phyloP scores from a whole-genome alignment of 1,140 invertebrate species.

The Tetramorium simillimum region DNA sequence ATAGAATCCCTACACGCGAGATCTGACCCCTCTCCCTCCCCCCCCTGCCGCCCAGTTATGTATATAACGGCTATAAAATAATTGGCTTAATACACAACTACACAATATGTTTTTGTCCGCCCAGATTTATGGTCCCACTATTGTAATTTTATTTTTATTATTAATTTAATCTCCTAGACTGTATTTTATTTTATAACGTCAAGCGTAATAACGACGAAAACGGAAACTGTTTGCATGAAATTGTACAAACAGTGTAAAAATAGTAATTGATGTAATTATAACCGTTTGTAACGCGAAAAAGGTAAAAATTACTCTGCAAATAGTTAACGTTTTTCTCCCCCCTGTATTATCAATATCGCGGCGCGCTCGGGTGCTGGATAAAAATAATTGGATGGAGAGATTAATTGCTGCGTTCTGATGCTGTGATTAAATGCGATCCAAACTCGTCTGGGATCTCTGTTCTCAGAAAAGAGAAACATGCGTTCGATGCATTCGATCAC shows the following conservation, averaged over 20 bases:
- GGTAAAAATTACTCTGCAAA: background rate
- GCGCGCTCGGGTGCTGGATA: background rate
- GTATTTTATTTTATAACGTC: slow-evolving; percentile 12
- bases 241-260: slow-evolving; percentile 4
- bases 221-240: background rate
- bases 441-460: background rate
- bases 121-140: slow-evolving; percentile 31
- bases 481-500: slow-evolving; percentile 42
- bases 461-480: background rate
- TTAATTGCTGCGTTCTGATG: background rate
- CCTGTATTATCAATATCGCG: background rate
- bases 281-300: slow-evolving; percentile 8
- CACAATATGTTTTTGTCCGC: slow-evolving; percentile 37
- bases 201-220: slow-evolving; percentile 1
- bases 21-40: background rate
- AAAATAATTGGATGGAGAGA: slow-evolving; percentile 2
- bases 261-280: slow-evolving; percentile 18
- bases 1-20: background rate
- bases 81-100: slow-evolving; percentile 46
- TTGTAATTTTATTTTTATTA: slow-evolving; percentile 59
- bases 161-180: slow-evolving; percentile 29
- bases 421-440: background rate
- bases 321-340: background rate
- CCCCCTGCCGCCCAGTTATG: background rate
- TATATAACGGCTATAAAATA: slow-evolving; percentile 48